These are phyloP conservation scores for Tapirus terrestris DNA, from an alignment of 2,113 vertebrate genomes.

Conservation along the genomic window DNA sequence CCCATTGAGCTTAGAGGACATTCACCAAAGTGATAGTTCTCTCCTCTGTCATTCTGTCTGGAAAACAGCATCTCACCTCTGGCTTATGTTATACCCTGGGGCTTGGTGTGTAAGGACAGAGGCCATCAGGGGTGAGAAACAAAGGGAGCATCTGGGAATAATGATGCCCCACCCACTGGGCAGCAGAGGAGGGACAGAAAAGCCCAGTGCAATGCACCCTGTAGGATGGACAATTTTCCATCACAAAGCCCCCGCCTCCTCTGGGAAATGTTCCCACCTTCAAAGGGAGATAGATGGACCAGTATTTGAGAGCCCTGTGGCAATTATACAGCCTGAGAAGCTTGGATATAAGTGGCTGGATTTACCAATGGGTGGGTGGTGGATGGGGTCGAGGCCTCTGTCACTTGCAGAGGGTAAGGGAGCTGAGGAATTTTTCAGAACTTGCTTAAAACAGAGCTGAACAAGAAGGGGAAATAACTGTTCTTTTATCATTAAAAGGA, in stretches of 20 bases:
- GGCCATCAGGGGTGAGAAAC: neutral
- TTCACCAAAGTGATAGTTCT: neutral
- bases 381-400: too few species aligned
- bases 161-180: neutral
- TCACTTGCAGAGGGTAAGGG: neutral
- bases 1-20: too few species aligned
- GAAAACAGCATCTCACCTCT: neutral
- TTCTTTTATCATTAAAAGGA: constrained; percentile 63
- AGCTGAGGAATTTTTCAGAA: constrained; percentile 26
- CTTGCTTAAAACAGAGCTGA: neutral
- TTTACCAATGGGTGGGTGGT: neutral
- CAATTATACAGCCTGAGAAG: too few species aligned
- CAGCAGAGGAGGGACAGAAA: neutral
- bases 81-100: too few species aligned
- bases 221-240: neutral
- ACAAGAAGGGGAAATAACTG: neutral
- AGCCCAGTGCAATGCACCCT: rapidly evolving
- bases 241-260: neutral
- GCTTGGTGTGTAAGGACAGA: neutral
- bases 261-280: too few species aligned
- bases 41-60: neutral
- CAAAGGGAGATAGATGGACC: neutral
- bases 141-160: neutral
- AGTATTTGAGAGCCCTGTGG: neutral
- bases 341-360: neutral